Evolutionary conservation across 1,140 invertebrate genomes (phyloP).

Genomic region (Thrips palmi): DNA sequence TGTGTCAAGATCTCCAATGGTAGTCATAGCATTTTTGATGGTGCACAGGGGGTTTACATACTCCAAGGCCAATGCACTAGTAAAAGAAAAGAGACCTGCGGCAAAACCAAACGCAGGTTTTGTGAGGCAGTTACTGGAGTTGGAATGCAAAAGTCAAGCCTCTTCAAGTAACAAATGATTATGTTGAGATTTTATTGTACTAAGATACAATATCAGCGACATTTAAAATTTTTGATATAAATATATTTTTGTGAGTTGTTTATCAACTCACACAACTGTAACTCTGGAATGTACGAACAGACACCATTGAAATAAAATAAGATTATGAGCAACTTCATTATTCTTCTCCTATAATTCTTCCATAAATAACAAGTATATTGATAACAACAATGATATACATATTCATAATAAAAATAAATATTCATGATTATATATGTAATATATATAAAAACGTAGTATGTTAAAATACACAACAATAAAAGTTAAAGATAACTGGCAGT

Average conservation of each 20-base stretch:
- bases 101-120: slow-evolving; percentile 65
- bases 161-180: background rate
- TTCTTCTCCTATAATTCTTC: too few species aligned
- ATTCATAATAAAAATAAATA: too few species aligned
- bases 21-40: slow-evolving; percentile 70
- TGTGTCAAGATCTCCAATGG: slow-evolving; percentile 58
- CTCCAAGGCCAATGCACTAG: slow-evolving; percentile 43
- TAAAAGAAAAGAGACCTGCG: slow-evolving; percentile 42
- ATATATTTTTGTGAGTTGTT: background rate
- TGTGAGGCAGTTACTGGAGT: slow-evolving; percentile 35
- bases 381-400: too few species aligned
- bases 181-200: background rate
- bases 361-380: too few species aligned
- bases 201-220: background rate
- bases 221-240: background rate
- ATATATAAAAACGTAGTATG: too few species aligned
- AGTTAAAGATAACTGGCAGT: too few species aligned
- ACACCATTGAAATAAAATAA: too few species aligned
- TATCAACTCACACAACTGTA: background rate
- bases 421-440: too few species aligned
- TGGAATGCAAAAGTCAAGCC: slow-evolving; percentile 10
- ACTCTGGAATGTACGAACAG: background rate
- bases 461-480: too few species aligned
- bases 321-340: too few species aligned
- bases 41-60: slow-evolving; percentile 35